A percentile compares a stretch with the other conserved stretches of the same genome.
phyloP scores from a whole-genome alignment of 1,140 invertebrate species.

The Cyrtorhinus lividipennis region DNA sequence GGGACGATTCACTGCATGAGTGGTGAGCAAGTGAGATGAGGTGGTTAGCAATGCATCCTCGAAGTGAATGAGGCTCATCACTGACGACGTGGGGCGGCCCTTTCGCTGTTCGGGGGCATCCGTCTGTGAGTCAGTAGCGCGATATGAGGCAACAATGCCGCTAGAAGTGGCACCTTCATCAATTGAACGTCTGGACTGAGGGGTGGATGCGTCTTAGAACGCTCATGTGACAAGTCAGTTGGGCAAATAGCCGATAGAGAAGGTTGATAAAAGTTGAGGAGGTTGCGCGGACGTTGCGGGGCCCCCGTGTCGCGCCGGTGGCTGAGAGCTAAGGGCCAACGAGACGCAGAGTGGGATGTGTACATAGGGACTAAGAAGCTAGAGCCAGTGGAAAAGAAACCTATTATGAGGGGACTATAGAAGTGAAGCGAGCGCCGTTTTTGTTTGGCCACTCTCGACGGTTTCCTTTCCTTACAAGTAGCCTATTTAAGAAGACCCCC shows the following conservation, averaged over 20 bases:
- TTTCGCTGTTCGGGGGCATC: too few relatives aligned
- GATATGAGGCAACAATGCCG: too few relatives aligned
- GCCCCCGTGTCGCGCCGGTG: background rate
- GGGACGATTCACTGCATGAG: too few relatives aligned
- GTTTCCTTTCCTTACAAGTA: slow-evolving; percentile 8
- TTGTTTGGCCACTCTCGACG: slow-evolving; percentile 3
- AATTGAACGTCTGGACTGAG: too few relatives aligned
- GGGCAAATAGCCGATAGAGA: slow-evolving; percentile 8
- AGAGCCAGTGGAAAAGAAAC: slow-evolving; percentile 7
- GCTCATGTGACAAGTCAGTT: slow-evolving; percentile 4
- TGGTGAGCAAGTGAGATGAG: too few relatives aligned
- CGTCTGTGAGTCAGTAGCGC: too few relatives aligned
- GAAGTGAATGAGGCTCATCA: too few relatives aligned
- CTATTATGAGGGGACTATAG: slow-evolving; percentile 7
- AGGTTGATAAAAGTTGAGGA: background rate
- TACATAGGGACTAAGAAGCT: slow-evolving; percentile 3
- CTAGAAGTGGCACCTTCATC: too few relatives aligned
- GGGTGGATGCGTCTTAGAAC: background rate
- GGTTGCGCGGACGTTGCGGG: background rate
- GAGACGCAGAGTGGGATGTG: background rate
- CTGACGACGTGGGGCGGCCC: too few relatives aligned
- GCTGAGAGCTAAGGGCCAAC: too few relatives aligned
- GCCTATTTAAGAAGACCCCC: slow-evolving; percentile 7
- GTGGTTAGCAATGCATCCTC: too few relatives aligned
- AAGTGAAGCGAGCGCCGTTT: slow-evolving; percentile 1